Base-by-base conservation (phyloP, 2,797 vertebrate genomes). In the Coendou prehensilis region DNA sequence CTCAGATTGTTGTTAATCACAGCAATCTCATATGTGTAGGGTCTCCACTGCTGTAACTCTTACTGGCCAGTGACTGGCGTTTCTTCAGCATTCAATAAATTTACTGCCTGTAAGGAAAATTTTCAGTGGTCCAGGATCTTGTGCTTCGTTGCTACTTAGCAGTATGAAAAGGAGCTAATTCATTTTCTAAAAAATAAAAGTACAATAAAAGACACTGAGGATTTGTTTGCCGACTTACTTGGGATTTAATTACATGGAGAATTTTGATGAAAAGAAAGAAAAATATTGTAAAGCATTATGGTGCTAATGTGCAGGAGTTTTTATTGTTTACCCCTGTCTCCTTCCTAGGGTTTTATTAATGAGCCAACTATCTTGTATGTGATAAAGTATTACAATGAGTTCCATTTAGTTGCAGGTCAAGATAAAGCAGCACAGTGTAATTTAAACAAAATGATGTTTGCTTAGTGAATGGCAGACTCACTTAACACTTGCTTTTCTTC, bases 361-460 rank as follows among this genome's bases (percentile, higher is more conserved):
- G 96, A 98, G 91, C 95, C 86, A 98, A 96, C 95, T 96, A 96
- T 93, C 98, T 98, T 85, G 82, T 89, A 92, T 96, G 95, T 91
- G 90, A 79, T 93, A 97, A 96, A 91, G 91, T 96, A 97, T 97
- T 98, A 98, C 97, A 97, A 97, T 98, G 97, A 94, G 97, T 98
- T 98, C 95, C 94, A 90, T 94, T 97, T 95, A 97, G 93, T 96
- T 93, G 75, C 93, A 83, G 95, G 89, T 97, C 96, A 96, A 95
- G 89, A 97, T 89, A 96, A 97, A 97, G 89, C 45, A 94, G 89
- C 88, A 82, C 90, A 80, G 92, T 97, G 96, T 92, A 90, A 97
- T 79, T 97, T 96, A 96, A 98, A 96, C 54, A 50, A 96, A 98
- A 98, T 86, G 50, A 95, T 89, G 93, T 96, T 98, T 97, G 90